Conservation (phyloP, 2,797 vertebrate genomes). For the Synanceia verrucosa region DNA sequence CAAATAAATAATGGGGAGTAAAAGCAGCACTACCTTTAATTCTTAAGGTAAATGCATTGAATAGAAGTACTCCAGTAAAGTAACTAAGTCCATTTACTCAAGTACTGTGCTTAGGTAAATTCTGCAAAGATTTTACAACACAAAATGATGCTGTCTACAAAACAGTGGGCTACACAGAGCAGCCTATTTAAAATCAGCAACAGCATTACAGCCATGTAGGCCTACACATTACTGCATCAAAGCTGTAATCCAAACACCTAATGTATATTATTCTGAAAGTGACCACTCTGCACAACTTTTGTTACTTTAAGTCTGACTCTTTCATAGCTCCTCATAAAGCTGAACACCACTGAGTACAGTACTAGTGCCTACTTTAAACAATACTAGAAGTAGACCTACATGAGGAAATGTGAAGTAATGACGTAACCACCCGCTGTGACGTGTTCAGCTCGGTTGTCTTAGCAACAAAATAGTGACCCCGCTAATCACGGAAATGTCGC, state of each 20-base stretch:
- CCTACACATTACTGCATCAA: not conserved
- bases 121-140: no score
- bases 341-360: not conserved
- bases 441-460: conserved; percentile 46
- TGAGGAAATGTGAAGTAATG: not conserved
- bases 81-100: no score
- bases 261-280: not conserved
- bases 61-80: no score
- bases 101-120: no score
- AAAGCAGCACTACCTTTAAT: not conserved
- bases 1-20: not conserved
- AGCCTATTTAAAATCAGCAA: not conserved
- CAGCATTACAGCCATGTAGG: not conserved
- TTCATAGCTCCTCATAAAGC: no score
- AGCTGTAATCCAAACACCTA: not conserved
- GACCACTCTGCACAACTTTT: not conserved
- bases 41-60: not conserved
- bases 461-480: conserved; percentile 57
- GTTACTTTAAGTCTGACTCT: not conserved
- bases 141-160: no score
- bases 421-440: not conserved
- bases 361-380: no score
- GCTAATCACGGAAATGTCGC: conserved; percentile 26
- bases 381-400: not conserved
- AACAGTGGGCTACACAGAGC: no score